These are phyloP conservation scores for Capreolus pygargus DNA, from an alignment of 2,113 vertebrate genomes.

Conservation along the genomic window DNA sequence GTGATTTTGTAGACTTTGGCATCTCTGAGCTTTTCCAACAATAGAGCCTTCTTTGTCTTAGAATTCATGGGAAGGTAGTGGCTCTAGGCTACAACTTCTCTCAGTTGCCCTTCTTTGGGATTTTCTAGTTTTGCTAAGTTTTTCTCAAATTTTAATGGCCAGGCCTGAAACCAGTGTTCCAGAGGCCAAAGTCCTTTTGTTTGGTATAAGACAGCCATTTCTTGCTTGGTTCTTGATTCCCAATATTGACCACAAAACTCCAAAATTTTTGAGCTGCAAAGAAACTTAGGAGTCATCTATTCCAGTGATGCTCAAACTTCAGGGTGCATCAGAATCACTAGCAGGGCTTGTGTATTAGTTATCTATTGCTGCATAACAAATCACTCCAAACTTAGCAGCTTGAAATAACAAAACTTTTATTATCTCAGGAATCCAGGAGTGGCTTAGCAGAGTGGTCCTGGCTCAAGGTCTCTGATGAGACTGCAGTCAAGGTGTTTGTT, in stretches of 20 bases:
- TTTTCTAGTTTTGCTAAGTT: neutral
- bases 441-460: neutral
- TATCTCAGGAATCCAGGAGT: neutral
- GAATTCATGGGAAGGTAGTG: neutral
- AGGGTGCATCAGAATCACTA: neutral
- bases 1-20: neutral
- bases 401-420: neutral
- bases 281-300: neutral
- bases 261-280: neutral
- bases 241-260: neutral
- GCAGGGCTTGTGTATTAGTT: neutral
- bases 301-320: neutral
- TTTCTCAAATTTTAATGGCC: neutral
- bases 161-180: neutral
- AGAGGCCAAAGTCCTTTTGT: neutral
- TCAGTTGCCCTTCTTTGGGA: neutral
- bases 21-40: neutral
- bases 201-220: neutral
- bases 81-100: neutral
- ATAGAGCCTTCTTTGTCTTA: neutral
- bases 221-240: slow-evolving; percentile 20
- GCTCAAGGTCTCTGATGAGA: neutral
- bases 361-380: neutral
- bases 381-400: neutral
- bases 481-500: neutral